Evolutionary conservation across 2,888 invertebrate genomes (phyloP).

Genomic region (Brachyptera risi): DNA sequence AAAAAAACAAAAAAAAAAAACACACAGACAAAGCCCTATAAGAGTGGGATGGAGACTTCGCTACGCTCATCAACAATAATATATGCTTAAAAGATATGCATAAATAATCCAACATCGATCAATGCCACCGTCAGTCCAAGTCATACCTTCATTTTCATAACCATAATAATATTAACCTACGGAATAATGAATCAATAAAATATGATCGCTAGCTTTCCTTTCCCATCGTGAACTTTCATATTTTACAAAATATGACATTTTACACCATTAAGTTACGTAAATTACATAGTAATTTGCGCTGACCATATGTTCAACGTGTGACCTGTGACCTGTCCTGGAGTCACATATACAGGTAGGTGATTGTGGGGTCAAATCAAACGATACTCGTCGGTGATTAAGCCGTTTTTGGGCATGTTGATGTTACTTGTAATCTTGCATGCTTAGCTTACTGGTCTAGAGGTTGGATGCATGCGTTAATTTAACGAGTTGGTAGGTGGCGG

Average conservation of each 20-base stretch:
- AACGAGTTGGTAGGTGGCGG: not conserved
- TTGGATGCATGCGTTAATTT: no score
- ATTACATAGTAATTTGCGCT: not conserved
- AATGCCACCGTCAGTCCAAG: no score
- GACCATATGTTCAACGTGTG: constrained; percentile 5
- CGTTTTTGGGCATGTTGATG: constrained; percentile 10
- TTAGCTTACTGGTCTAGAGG: not conserved
- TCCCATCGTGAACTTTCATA: constrained; percentile 14
- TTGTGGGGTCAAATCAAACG: not conserved
- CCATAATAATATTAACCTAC: no score
- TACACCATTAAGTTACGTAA: no score
- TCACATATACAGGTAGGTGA: not conserved
- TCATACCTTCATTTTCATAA: no score
- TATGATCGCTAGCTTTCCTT: constrained; percentile 7
- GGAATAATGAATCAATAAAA: no score
- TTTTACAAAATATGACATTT: constrained; percentile 19
- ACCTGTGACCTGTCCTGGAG: constrained; percentile 14
- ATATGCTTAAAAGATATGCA: no score
- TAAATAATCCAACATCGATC: no score
- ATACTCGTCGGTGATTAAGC: not conserved
- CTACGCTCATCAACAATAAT: no score
- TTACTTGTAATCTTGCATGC: not conserved
- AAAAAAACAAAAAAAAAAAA: no score
- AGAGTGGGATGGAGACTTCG: no score
- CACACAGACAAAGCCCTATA: no score